phyloP scores from a whole-genome alignment of 2,797 vertebrate genomes.

The Erithacus rubecula region DNA sequence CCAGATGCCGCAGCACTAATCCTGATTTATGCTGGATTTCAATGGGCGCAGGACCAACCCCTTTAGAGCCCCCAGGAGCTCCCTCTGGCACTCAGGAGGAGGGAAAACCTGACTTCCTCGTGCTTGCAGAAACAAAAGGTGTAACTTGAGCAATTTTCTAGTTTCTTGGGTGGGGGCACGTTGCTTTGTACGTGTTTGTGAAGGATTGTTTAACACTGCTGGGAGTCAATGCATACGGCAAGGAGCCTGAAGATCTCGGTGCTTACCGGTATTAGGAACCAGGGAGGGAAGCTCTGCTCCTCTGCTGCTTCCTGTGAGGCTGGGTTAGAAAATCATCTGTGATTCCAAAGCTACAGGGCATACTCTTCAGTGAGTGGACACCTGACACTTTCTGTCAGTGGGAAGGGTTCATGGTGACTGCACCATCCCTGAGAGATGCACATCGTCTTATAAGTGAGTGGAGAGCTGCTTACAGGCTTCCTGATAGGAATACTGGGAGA shows the following conservation, averaged over 20 bases:
- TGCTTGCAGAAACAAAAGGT: background rate
- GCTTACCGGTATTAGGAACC: accelerated
- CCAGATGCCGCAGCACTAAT: background rate
- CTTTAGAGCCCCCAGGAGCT: accelerated
- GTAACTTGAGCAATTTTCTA: background rate
- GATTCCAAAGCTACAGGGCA: background rate
- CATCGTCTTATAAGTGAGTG: accelerated
- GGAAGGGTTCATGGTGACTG: background rate
- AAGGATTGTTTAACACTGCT: background rate
- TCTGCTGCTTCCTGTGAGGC: background rate
- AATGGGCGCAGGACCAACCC: accelerated
- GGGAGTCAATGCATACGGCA: background rate
- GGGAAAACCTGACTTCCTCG: accelerated
- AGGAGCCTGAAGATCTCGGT: background rate
- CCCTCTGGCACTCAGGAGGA: background rate
- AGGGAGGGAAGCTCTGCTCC: background rate
- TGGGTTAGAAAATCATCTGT: background rate
- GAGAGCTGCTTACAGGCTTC: background rate
- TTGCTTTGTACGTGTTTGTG: background rate
- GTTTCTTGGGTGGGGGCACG: background rate
- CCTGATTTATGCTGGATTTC: constrained; percentile 45
- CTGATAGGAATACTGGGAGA: background rate
- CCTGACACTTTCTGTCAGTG: background rate
- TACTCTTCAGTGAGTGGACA: background rate
- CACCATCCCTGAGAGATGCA: background rate